Evolutionary conservation across 1,140 invertebrate genomes (phyloP).

Genomic region (Ladona fulva): DNA sequence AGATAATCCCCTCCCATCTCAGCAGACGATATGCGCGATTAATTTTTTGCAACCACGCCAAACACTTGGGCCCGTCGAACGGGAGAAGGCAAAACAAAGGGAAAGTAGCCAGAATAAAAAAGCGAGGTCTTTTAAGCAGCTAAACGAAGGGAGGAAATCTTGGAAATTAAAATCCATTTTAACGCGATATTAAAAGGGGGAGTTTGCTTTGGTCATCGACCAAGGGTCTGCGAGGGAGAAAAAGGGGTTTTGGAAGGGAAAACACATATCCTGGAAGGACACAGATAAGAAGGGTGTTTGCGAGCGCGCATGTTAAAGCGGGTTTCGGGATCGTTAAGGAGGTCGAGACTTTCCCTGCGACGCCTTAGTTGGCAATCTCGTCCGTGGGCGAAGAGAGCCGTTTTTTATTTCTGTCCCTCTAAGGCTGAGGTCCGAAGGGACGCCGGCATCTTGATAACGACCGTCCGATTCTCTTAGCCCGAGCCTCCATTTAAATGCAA

Average conservation of each 20-base stretch:
- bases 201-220: slow-evolving; percentile 7
- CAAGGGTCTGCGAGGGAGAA: not conserved
- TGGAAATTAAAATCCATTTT: not conserved
- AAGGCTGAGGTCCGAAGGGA: too few species aligned
- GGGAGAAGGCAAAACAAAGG: too few species aligned
- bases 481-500: too few species aligned
- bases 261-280: not conserved
- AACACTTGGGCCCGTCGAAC: too few species aligned
- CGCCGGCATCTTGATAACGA: too few species aligned
- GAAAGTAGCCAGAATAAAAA: too few species aligned
- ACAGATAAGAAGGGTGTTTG: not conserved
- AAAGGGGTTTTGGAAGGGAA: not conserved
- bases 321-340: not conserved
- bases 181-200: not conserved
- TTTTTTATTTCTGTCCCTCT: too few species aligned
- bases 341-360: not conserved
- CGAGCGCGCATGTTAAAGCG: not conserved
- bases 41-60: too few species aligned
- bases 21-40: too few species aligned
- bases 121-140: too few species aligned
- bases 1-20: too few species aligned
- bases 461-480: too few species aligned
- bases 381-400: not conserved
- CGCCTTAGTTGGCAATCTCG: slow-evolving; percentile 7
- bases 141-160: not conserved